These are phyloP conservation scores for Buceros bicornis DNA, from an alignment of 2,797 vertebrate genomes.

Conservation along the genomic window DNA sequence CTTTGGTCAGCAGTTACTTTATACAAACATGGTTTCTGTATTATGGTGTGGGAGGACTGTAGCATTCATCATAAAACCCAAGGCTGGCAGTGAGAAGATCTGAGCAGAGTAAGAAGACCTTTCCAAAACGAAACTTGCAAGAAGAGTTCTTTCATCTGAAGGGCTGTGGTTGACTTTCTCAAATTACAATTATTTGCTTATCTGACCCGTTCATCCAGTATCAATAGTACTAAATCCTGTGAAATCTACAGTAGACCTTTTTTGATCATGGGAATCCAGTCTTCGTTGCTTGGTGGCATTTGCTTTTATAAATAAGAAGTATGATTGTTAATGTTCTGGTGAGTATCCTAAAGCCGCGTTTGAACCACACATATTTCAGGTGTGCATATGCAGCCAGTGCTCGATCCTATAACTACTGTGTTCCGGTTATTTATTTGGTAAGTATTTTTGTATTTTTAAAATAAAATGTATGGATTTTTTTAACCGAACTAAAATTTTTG, in stretches of 20 bases:
- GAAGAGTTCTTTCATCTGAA: not conserved
- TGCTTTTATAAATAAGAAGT: not conserved
- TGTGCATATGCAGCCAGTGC: not conserved
- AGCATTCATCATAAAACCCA: not conserved
- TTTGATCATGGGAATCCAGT: not conserved
- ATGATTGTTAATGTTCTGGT: not conserved
- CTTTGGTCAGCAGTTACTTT: not conserved
- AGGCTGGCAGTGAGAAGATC: not conserved
- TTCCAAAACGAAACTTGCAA: not conserved
- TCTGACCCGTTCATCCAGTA: not conserved
- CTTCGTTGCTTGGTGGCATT: not conserved
- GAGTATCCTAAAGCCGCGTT: not conserved
- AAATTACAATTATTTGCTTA: not conserved
- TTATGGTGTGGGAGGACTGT: not conserved
- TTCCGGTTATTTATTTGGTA: slow-evolving; percentile 16
- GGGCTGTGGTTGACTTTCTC: not conserved
- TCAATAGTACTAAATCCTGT: not conserved
- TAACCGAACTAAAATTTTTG: not conserved
- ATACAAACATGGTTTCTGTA: not conserved
- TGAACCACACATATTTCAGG: not conserved
- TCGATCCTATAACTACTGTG: not conserved
- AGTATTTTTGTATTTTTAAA: slow-evolving; percentile 12
- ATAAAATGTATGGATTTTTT: not conserved
- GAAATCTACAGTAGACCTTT: not conserved
- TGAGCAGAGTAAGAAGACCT: not conserved